phyloP scores from a whole-genome alignment of 2,113 vertebrate genomes.

The Bostrychus sinensis region DNA sequence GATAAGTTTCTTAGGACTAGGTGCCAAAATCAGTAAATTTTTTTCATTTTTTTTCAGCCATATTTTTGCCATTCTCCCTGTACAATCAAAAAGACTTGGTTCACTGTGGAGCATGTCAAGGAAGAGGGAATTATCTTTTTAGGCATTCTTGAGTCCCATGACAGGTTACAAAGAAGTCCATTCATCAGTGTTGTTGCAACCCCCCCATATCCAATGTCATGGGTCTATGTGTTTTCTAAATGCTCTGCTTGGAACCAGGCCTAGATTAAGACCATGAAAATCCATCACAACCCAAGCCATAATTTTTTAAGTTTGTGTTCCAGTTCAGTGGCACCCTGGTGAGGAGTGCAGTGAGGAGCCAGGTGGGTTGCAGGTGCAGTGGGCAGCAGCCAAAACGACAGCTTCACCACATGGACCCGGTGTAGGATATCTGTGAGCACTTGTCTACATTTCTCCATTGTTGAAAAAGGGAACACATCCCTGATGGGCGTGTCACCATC shows the following conservation, averaged over 20 bases:
- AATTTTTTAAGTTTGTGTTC: conserved; percentile 6
- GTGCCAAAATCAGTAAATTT: too few species aligned
- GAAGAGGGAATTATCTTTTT: conserved; percentile 64
- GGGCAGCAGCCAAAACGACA: neutral
- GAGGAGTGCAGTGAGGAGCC: neutral
- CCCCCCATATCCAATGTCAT: conserved; percentile 64
- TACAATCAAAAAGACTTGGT: conserved; percentile 2
- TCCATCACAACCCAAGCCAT: conserved; percentile 16
- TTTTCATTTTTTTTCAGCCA: neutral
- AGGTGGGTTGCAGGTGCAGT: conserved; percentile 22
- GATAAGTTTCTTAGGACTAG: too few species aligned
- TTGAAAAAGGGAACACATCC: conserved; percentile 43
- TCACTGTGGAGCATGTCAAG: conserved; percentile 51
- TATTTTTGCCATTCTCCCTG: neutral
- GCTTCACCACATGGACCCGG: neutral
- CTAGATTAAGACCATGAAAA: conserved; percentile 21
- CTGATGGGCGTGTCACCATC: conserved; percentile 54
- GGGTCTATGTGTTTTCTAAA: conserved; percentile 47
- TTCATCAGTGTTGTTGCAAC: conserved; percentile 57
- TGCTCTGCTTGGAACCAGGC: conserved; percentile 17
- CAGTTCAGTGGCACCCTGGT: conserved; percentile 15
- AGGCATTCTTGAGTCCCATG: conserved; percentile 69
- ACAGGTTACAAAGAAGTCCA: conserved; percentile 74
- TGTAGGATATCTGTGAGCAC: neutral
- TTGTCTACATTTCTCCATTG: conserved; percentile 30